Percentiles rank a stretch among this genome's conserved stretches.
These are phyloP conservation scores for Lymantria monacha DNA, from an alignment of 2,888 invertebrate genomes.

Conservation along the genomic window DNA sequence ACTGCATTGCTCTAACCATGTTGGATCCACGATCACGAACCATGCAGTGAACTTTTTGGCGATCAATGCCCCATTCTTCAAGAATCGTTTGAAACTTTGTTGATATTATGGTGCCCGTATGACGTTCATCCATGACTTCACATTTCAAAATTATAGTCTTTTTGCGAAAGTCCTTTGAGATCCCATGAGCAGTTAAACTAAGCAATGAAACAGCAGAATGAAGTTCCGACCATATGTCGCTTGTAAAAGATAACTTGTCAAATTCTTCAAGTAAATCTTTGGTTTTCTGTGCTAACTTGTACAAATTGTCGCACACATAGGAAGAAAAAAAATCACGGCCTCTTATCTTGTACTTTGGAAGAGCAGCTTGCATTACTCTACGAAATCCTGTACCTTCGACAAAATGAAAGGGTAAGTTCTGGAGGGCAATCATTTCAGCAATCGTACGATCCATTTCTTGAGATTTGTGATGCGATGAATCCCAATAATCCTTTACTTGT, in stretches of 20 bases:
- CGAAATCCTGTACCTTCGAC: slow-evolving; percentile 25
- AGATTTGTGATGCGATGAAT: no score
- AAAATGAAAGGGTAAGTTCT: slow-evolving; percentile 24
- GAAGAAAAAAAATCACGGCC: slow-evolving; percentile 22
- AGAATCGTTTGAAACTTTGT: slow-evolving; percentile 12
- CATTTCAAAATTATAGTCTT: slow-evolving; percentile 18
- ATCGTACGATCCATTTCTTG: slow-evolving; percentile 16
- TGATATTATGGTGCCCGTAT: slow-evolving; percentile 13
- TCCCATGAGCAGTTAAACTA: slow-evolving; percentile 18
- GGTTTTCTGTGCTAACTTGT: slow-evolving; percentile 14
- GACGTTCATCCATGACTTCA: slow-evolving; percentile 12
- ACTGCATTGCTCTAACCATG: slow-evolving; percentile 16
- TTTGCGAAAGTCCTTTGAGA: slow-evolving; percentile 10
- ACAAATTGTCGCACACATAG: slow-evolving; percentile 18
- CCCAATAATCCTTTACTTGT: no score
- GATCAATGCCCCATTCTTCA: slow-evolving; percentile 16
- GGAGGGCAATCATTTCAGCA: slow-evolving; percentile 27
- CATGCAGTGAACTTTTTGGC: slow-evolving; percentile 17
- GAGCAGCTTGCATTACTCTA: slow-evolving; percentile 16
- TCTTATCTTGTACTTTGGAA: slow-evolving; percentile 21
- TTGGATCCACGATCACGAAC: slow-evolving; percentile 21
- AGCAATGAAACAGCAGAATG: slow-evolving; percentile 15
- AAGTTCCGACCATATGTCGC: slow-evolving; percentile 17
- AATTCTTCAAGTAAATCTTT: slow-evolving; percentile 19
- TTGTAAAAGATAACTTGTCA: slow-evolving; percentile 18